Evolutionary conservation across 35 echinoderm and acorn worm species (phyloP).

Genomic region (Amphiura filiformis): DNA sequence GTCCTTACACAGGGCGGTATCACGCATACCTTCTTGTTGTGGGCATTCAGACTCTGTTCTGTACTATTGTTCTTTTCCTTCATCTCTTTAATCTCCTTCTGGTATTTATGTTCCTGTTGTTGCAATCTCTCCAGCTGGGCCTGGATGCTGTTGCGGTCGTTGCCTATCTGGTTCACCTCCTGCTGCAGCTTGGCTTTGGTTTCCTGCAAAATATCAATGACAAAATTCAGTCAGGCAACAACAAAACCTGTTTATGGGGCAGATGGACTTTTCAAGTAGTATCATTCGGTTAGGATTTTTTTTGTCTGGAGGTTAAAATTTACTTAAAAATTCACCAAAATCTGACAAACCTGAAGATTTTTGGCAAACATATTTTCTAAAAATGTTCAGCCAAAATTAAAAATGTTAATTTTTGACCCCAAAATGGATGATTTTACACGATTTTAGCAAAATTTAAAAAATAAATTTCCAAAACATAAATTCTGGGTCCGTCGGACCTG

Average conservation of each 20-base stretch:
- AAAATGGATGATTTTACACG: no score
- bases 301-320: neutral
- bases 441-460: no score
- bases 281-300: neutral
- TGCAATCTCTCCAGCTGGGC: conserved; percentile 69
- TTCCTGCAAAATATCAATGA: conserved; percentile 5
- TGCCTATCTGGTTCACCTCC: conserved; percentile 56
- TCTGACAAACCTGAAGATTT: neutral
- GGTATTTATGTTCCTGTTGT: conserved; percentile 42
- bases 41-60: conserved; percentile 48
- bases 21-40: conserved; percentile 53
- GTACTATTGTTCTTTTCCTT: conserved; percentile 47
- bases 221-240: no score
- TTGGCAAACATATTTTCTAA: neutral
- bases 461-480: no score
- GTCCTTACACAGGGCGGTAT: no score
- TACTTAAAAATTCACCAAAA: no score
- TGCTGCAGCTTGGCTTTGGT: conserved; percentile 67
- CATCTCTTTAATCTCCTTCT: conserved; percentile 67
- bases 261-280: neutral
- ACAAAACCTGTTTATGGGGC: neutral
- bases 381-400: neutral
- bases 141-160: conserved; percentile 61
- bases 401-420: neutral
- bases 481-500: no score